Conservation (phyloP, 2,888 invertebrate species). For the Globia sparganii region DNA sequence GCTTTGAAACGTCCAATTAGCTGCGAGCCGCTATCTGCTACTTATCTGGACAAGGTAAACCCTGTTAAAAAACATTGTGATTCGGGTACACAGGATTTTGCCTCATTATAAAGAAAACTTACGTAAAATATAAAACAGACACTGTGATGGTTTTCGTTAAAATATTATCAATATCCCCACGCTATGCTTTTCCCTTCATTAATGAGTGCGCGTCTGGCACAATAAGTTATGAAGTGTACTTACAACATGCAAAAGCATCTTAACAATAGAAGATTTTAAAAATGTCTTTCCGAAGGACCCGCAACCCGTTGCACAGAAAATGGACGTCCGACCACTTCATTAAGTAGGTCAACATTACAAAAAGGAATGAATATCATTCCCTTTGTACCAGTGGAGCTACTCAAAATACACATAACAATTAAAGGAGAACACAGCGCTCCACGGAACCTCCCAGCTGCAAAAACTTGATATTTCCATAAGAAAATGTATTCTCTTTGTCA, state of each 20-base stretch:
- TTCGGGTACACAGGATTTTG: conserved; percentile 16
- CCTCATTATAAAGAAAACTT: conserved; percentile 5
- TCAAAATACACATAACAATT: conserved; percentile 52
- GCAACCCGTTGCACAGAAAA: neutral
- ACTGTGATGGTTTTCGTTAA: neutral
- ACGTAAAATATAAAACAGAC: neutral
- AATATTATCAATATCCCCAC: neutral
- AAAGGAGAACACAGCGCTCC: conserved; percentile 30
- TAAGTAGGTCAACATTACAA: conserved; percentile 27
- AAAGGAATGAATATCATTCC: conserved; percentile 18
- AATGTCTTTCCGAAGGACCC: neutral
- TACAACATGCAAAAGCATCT: neutral
- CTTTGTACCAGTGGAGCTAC: conserved; percentile 35
- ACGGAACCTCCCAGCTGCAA: conserved; percentile 27
- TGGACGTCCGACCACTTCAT: neutral
- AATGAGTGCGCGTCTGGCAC: neutral
- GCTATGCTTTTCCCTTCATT: no score
- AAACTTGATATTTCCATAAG: conserved; percentile 59
- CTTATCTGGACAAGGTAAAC: conserved; percentile 30
- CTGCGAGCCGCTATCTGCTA: conserved; percentile 32
- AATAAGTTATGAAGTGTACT: neutral
- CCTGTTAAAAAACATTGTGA: conserved; percentile 15
- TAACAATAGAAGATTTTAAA: neutral
- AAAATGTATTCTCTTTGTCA: conserved; percentile 66
- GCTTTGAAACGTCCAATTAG: conserved; percentile 62